Evolutionary conservation across 2,888 invertebrate genomes (phyloP).

Genomic region (Xanthia togata): DNA sequence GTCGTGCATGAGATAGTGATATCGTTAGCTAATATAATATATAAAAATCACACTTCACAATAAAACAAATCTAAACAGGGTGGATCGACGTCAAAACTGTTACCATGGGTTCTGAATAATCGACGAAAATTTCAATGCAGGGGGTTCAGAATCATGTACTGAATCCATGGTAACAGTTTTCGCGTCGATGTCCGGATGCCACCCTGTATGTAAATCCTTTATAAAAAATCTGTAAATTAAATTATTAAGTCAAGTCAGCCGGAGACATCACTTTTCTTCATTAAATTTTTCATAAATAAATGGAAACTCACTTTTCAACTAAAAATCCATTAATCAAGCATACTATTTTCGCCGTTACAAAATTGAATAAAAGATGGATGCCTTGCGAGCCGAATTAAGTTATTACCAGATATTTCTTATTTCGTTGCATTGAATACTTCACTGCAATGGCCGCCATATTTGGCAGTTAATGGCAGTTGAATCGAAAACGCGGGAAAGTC

Average conservation of each 20-base stretch:
- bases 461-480: constrained; percentile 61
- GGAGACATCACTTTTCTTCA: not conserved
- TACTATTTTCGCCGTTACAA: constrained; percentile 71
- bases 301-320: constrained; percentile 11
- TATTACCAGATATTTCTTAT: constrained; percentile 77
- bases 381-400: constrained; percentile 75
- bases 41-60: not conserved
- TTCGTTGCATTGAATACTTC: constrained; percentile 69
- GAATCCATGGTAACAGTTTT: too few species aligned
- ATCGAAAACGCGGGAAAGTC: constrained; percentile 49
- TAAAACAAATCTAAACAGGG: not conserved
- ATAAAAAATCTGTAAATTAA: not conserved
- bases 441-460: constrained; percentile 64
- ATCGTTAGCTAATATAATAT: too few species aligned
- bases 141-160: too few species aligned
- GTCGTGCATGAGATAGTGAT: too few species aligned
- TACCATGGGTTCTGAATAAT: too few species aligned
- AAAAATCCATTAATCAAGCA: constrained; percentile 69
- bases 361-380: constrained; percentile 79
- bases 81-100: too few species aligned
- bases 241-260: not conserved
- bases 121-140: too few species aligned
- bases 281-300: not conserved
- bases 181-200: too few species aligned
- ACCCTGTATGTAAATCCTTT: not conserved